These are phyloP conservation scores for Sinotaia quadrata DNA, from an alignment of 2,888 invertebrate species.

Conservation along the genomic window DNA sequence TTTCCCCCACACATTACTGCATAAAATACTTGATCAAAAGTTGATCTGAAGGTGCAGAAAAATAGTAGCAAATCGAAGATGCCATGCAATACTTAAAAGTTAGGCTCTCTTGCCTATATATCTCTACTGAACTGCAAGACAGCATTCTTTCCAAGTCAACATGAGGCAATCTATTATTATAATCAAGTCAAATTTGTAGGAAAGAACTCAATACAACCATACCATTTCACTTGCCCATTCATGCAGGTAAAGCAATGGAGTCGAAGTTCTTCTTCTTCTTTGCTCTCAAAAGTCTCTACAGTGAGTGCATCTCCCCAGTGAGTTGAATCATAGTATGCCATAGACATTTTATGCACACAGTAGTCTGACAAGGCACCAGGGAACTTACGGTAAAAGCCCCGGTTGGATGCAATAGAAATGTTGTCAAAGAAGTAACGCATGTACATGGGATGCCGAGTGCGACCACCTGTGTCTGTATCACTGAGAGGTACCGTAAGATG, in stretches of 20 bases:
- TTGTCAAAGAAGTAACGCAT: slow-evolving; percentile 37
- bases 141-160: no score
- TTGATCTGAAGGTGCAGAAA: no score
- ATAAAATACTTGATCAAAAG: no score
- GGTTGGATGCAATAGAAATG: slow-evolving; percentile 37
- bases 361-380: slow-evolving; percentile 26
- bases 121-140: no score
- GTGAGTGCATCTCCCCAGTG: slow-evolving; percentile 36
- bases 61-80: no score
- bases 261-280: slow-evolving; percentile 26
- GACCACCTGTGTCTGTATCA: slow-evolving; percentile 37
- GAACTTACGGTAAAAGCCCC: slow-evolving; percentile 28
- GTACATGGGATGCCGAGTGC: slow-evolving; percentile 37
- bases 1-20: no score
- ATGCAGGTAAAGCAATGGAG: slow-evolving; percentile 36
- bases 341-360: slow-evolving; percentile 27
- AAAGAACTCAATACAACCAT: slow-evolving; percentile 37
- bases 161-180: no score
- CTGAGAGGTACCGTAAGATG: slow-evolving; percentile 35
- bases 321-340: slow-evolving; percentile 28
- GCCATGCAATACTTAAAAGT: no score
- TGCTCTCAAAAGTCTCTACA: slow-evolving; percentile 35
- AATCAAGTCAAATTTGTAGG: not conserved
- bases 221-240: slow-evolving; percentile 34
- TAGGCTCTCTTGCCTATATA: no score